Percentiles rank a stretch among this genome's conserved stretches.
Conservation (phyloP, 2,888 invertebrate genomes). For the Cybosia mesomella region DNA sequence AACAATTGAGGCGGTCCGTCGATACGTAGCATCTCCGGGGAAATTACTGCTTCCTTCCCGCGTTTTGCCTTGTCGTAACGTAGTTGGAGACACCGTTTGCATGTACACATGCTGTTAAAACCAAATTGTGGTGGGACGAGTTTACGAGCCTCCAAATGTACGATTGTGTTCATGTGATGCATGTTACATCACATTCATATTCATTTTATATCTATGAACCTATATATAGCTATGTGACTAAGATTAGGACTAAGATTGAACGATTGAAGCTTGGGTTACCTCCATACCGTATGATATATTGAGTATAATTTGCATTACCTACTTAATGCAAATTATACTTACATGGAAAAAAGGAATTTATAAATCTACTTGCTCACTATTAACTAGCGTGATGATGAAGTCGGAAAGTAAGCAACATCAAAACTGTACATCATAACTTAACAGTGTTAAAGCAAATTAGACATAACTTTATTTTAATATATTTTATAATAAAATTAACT, state of each 20-base stretch:
- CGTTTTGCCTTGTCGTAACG: slow-evolving; percentile 49
- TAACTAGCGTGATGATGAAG: too few relatives aligned
- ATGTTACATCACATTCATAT: slow-evolving; percentile 5
- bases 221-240: not conserved
- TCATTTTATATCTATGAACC: not conserved
- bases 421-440: too few relatives aligned
- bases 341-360: too few relatives aligned
- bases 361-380: too few relatives aligned
- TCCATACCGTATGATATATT: too few relatives aligned
- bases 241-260: not conserved
- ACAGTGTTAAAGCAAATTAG: too few relatives aligned
- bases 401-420: too few relatives aligned
- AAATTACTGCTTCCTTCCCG: slow-evolving; percentile 68
- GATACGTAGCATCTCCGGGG: slow-evolving; percentile 69
- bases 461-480: too few relatives aligned
- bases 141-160: slow-evolving; percentile 37
- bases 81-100: slow-evolving; percentile 60
- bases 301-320: too few relatives aligned
- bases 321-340: too few relatives aligned
- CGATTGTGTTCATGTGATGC: slow-evolving; percentile 2
- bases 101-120: slow-evolving; percentile 60
- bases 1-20: slow-evolving; percentile 65
- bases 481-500: too few relatives aligned
- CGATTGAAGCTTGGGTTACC: not conserved
- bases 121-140: slow-evolving; percentile 62